phyloP scores from a whole-genome alignment of 1,140 invertebrate genomes.

The Ips typographus region DNA sequence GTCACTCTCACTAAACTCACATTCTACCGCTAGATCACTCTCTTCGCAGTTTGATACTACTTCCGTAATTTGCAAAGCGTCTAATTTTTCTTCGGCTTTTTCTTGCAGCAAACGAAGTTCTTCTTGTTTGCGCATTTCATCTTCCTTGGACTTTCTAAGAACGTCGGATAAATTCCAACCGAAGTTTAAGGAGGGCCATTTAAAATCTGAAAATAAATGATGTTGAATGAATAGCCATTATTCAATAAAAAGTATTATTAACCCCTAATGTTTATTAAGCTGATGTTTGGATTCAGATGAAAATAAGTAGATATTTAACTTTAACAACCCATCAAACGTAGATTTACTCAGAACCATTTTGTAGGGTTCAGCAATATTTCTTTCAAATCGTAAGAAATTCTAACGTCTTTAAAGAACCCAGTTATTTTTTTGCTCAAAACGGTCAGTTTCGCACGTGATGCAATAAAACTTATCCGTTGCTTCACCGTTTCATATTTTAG shows the following conservation, averaged over 20 bases:
- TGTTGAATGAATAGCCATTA: not conserved
- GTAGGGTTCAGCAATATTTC: too few relatives aligned
- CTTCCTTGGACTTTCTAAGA: constrained; percentile 62
- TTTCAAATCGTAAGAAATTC: too few relatives aligned
- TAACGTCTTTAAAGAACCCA: too few relatives aligned
- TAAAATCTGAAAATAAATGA: constrained; percentile 57
- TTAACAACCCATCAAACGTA: too few relatives aligned
- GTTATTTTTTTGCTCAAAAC: too few relatives aligned
- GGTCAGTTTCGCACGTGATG: too few relatives aligned
- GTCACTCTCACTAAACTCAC: constrained; percentile 40
- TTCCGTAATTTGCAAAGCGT: constrained; percentile 39
- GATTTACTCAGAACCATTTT: too few relatives aligned
- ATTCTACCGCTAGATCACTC: constrained; percentile 1
- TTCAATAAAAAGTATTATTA: not conserved
- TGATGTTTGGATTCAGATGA: too few relatives aligned
- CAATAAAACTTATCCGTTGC: too few relatives aligned
- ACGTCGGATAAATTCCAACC: constrained; percentile 90
- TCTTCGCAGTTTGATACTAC: constrained; percentile 32
- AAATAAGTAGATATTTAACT: too few relatives aligned
- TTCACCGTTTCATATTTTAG: too few relatives aligned
- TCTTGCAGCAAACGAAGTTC: constrained; percentile 27
- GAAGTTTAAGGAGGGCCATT: constrained; percentile 87
- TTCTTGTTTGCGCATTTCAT: constrained; percentile 45
- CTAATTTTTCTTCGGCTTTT: constrained; percentile 32
- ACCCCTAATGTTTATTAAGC: too few relatives aligned